phyloP scores from a whole-genome alignment of 2,888 invertebrate species.

The Mylabris sibirica region DNA sequence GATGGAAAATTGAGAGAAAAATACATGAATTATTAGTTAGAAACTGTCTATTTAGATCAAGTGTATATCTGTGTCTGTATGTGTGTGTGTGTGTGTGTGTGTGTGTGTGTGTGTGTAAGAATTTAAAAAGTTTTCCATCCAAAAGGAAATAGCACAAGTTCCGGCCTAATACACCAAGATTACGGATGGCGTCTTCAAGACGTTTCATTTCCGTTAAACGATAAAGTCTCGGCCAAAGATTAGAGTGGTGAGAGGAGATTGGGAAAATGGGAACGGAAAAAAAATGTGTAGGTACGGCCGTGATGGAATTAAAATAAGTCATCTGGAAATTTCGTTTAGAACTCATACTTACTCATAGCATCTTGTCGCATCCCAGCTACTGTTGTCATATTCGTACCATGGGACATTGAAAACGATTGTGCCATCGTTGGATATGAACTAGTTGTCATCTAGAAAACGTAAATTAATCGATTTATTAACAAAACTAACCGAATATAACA shows the following conservation, averaged over 20 bases:
- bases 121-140: conserved; percentile 35
- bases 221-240: conserved; percentile 49
- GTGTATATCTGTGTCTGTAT: not conserved
- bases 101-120: not conserved
- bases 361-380: conserved; percentile 87
- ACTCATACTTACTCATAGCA: conserved; percentile 74
- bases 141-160: conserved; percentile 47
- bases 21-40: no score
- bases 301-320: conserved; percentile 5
- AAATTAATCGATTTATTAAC: conserved; percentile 4
- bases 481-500: not conserved
- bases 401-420: conserved; percentile 94
- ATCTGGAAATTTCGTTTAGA: not conserved
- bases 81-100: not conserved
- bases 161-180: conserved; percentile 48
- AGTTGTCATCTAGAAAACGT: conserved; percentile 83
- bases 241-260: not conserved
- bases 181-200: conserved; percentile 57
- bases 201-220: conserved; percentile 57
- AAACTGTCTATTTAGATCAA: no score
- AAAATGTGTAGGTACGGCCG: not conserved
- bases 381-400: conserved; percentile 91
- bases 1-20: not conserved
- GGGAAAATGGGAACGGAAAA: not conserved
- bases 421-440: conserved; percentile 93